These are phyloP conservation scores for Parambassis ranga DNA, from an alignment of 2,797 vertebrate species.

Conservation along the genomic window DNA sequence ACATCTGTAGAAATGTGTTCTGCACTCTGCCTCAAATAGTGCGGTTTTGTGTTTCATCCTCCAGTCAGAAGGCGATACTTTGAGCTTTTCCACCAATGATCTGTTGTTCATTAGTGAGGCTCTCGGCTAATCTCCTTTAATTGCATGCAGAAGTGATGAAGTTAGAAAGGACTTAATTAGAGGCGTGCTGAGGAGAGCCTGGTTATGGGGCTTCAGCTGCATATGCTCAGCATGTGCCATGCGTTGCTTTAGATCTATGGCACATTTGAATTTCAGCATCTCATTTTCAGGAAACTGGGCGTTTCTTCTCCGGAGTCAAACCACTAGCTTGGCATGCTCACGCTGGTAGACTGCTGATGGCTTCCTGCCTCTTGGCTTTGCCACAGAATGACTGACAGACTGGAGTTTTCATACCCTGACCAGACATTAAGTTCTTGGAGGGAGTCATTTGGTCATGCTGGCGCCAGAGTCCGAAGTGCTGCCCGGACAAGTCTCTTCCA, in stretches of 20 bases:
- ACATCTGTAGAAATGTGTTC: conserved; percentile 65
- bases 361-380: conserved; percentile 75
- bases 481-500: conserved; percentile 80
- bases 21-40: conserved; percentile 57
- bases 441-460: conserved; percentile 74
- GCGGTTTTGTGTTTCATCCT: conserved; percentile 62
- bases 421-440: conserved; percentile 77
- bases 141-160: conserved; percentile 74
- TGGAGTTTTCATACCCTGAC: conserved; percentile 69
- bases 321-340: conserved; percentile 72
- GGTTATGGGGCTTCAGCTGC: conserved; percentile 64
- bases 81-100: conserved; percentile 69
- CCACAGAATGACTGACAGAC: conserved; percentile 74
- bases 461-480: conserved; percentile 77
- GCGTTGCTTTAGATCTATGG: conserved; percentile 62
- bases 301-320: conserved; percentile 67
- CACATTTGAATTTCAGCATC: conserved; percentile 73
- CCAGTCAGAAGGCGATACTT: conserved; percentile 48
- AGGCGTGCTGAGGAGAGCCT: conserved; percentile 69
- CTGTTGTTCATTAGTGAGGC: conserved; percentile 80
- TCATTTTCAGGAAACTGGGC: conserved; percentile 74
- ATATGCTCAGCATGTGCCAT: conserved; percentile 72
- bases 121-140: conserved; percentile 77
- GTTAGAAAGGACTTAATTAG: conserved; percentile 79
- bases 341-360: conserved; percentile 64